These are phyloP conservation scores for Cyclophora punctaria DNA, from an alignment of 2,888 invertebrate genomes.

Conservation along the genomic window DNA sequence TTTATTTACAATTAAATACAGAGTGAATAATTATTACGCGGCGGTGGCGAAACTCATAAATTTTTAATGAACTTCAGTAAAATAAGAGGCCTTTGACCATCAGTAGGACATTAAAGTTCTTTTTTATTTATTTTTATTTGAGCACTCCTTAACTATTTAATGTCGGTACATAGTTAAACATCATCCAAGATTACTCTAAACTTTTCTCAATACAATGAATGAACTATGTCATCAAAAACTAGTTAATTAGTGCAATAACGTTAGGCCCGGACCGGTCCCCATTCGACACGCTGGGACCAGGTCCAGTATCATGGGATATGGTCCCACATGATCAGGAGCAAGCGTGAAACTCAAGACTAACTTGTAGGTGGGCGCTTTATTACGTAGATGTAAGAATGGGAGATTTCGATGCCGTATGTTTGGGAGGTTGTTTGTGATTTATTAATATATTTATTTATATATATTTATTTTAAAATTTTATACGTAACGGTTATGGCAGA, in stretches of 20 bases:
- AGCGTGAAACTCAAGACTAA: slow-evolving; percentile 57
- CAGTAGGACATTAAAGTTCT: no score
- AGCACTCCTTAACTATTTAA: no score
- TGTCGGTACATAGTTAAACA: no score
- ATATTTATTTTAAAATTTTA: no score
- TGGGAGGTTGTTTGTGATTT: background rate
- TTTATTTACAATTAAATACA: no score
- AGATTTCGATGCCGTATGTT: slow-evolving; percentile 31
- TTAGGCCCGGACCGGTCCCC: slow-evolving; percentile 39
- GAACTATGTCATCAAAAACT: background rate
- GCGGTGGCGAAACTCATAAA: no score
- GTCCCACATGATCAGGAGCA: slow-evolving; percentile 7
- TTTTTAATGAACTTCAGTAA: slow-evolving; percentile 5
- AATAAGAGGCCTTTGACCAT: background rate
- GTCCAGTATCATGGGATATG: slow-evolving; percentile 41
- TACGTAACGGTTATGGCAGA: no score
- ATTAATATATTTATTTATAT: no score
- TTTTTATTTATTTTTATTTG: no score
- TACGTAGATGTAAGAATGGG: slow-evolving; percentile 8
- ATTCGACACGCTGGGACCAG: slow-evolving; percentile 49
- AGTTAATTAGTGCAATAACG: background rate
- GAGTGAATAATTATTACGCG: no score
- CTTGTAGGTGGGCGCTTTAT: slow-evolving; percentile 50
- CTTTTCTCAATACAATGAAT: background rate
- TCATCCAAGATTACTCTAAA: no score